phyloP scores from a whole-genome alignment of 2,797 vertebrate species.

The Kryptolebias ocellatus region DNA sequence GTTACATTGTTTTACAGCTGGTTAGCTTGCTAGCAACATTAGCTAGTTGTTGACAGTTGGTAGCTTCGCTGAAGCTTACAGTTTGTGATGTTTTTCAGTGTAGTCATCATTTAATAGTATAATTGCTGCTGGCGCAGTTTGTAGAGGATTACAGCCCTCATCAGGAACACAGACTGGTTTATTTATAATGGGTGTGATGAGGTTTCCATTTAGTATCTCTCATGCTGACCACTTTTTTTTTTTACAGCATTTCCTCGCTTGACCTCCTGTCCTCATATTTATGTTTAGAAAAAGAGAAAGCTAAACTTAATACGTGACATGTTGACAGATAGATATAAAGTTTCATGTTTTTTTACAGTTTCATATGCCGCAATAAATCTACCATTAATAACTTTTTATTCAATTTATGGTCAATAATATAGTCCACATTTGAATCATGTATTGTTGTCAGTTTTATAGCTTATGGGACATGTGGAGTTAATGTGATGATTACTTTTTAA shows the following conservation, averaged over 20 bases:
- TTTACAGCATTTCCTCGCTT: background rate
- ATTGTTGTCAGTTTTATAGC: too few relatives aligned
- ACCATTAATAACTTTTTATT: too few relatives aligned
- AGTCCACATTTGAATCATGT: too few relatives aligned
- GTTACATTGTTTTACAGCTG: conserved; percentile 12
- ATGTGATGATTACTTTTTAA: too few relatives aligned
- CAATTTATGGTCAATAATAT: too few relatives aligned
- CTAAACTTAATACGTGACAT: too few relatives aligned
- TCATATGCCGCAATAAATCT: too few relatives aligned
- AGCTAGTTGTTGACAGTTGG: conserved; percentile 42
- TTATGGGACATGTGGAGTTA: too few relatives aligned
- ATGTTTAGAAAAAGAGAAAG: too few relatives aligned
- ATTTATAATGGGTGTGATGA: conserved; percentile 13
- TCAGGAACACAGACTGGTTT: conserved; percentile 23
- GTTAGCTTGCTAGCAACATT: conserved; percentile 48
- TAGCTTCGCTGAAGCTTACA: background rate
- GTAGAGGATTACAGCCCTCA: conserved; percentile 9
- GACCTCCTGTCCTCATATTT: background rate
- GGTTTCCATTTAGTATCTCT: background rate
- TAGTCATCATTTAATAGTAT: background rate
- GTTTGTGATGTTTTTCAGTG: background rate
- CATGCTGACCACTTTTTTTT: background rate
- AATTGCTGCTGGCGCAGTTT: background rate
- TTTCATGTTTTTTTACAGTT: too few relatives aligned
- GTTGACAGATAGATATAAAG: too few relatives aligned